Base-by-base conservation (phyloP, 2,888 invertebrate genomes). In the Lycophotia porphyrea region DNA sequence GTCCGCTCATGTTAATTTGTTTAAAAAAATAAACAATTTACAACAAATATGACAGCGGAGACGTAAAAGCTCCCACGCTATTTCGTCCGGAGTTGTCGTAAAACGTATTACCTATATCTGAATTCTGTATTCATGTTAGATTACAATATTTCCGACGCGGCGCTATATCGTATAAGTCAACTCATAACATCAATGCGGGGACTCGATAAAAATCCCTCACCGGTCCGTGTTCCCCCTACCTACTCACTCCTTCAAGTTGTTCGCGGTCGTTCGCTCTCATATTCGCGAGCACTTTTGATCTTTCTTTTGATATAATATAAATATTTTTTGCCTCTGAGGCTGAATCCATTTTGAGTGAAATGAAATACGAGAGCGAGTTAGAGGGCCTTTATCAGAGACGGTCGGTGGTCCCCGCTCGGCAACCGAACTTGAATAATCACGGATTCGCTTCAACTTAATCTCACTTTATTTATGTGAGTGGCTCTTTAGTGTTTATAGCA, bases 271-370 rank as follows among this genome's bases (percentile, higher is more conserved):
- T 88, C 89, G 81, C 81, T 85, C 78, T 81, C 84, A 83, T 85
- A 87, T 88, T 90, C 86, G 88, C 89, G 88, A 92, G 90, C 91
- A 91, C 93, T 93, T 93, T 94, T 94, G 94, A 95, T 95, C 94
- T 94, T 93, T 91, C 93, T 92, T 94, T 94, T 93, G 92, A 93
- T 93, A 94, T 91, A 90, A 93, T 92, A 93, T 92, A 94, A 94
- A 94, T 93, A 94, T 94, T 94, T 93, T 93, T 93, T 92, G 89
- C 92, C 91, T 91, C 87, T 85, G 89, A 90, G 90, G 88, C 91
- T 89, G 90, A 92, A 94, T 93, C 91, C 92, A 92, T 93, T 94
- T 93, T 91, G 90, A 90, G 88, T 89, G 91, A 91, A 93, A 93
- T 93, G 92, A 92, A 93, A 93, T 93, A 92, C 91, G 91, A 89